A percentile compares a stretch with the other conserved stretches of the same genome.
Conservation (phyloP, 2,113 vertebrate species). For the Datnioides undecimradiatus region DNA sequence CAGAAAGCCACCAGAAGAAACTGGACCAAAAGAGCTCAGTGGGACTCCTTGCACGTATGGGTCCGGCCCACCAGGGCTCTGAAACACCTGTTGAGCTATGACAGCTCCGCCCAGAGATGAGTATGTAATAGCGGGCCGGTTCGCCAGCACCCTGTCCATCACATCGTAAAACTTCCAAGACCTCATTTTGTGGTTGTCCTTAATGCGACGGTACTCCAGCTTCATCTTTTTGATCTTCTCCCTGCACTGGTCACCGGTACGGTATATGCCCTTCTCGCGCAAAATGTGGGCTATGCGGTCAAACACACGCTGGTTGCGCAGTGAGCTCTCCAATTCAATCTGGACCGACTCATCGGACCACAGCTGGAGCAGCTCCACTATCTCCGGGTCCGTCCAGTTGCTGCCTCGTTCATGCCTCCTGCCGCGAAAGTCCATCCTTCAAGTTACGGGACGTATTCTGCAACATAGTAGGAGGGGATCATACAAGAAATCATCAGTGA, state of each 20-base stretch:
- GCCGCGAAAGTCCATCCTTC: conserved; percentile 87
- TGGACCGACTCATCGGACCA: conserved; percentile 91
- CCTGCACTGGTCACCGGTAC: conserved; percentile 89
- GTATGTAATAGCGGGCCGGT: conserved; percentile 86
- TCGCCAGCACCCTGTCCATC: conserved; percentile 90
- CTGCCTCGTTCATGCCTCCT: conserved; percentile 91
- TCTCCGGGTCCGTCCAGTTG: conserved; percentile 93
- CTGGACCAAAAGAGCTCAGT: conserved; percentile 72
- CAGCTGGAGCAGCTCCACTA: conserved; percentile 90
- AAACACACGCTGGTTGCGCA: conserved; percentile 92
- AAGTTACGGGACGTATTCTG: conserved; percentile 20
- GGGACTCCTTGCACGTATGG: conserved; percentile 71
- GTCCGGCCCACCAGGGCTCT: conserved; percentile 79
- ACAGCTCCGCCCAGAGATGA: conserved; percentile 82
- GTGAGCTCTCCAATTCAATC: conserved; percentile 89
- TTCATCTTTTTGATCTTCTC: conserved; percentile 98
- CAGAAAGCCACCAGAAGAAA: conserved; percentile 77
- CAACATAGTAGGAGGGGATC: not conserved
- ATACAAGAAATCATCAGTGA: not conserved
- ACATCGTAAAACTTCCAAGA: conserved; percentile 93
- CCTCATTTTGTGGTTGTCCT: conserved; percentile 88
- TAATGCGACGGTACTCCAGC: conserved; percentile 91
- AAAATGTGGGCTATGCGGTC: conserved; percentile 89
- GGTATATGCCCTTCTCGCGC: conserved; percentile 88
- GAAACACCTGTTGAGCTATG: conserved; percentile 85